These are phyloP conservation scores for Netelia virgata DNA, from an alignment of 2,888 invertebrate species.

Conservation along the genomic window DNA sequence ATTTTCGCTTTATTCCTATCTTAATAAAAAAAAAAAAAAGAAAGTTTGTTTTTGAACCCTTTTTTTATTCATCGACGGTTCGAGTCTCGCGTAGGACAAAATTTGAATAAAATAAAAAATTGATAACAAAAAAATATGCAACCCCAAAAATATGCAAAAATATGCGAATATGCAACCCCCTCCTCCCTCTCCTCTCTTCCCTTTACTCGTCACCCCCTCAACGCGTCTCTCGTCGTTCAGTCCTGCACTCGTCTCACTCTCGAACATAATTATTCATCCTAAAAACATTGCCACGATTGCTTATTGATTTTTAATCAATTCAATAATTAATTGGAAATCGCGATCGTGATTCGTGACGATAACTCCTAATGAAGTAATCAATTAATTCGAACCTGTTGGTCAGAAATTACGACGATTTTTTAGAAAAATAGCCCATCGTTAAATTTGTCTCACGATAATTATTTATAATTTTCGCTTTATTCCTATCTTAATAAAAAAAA, in stretches of 20 bases:
- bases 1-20: no score
- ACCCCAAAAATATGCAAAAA: no score
- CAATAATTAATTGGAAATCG: background rate
- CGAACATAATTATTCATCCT: background rate
- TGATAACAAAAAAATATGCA: no score
- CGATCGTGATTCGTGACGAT: background rate
- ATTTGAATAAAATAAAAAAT: no score
- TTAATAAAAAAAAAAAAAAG: no score
- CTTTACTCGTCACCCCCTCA: background rate
- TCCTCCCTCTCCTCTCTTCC: background rate
- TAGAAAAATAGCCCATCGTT: background rate
- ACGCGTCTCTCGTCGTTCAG: background rate
- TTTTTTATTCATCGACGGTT: background rate
- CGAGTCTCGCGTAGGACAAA: no score
- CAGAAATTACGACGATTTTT: background rate
- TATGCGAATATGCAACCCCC: slow-evolving; percentile 1
- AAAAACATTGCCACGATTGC: no score
- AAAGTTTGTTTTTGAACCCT: background rate
- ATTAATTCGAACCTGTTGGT: background rate
- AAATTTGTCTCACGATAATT: no score
- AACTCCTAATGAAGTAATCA: background rate
- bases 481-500: no score
- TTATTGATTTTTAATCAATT: background rate
- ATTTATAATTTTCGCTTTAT: no score
- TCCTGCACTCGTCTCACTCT: background rate